Conservation (phyloP, 2,113 vertebrate genomes). For the Cyanoderma ruficeps region DNA sequence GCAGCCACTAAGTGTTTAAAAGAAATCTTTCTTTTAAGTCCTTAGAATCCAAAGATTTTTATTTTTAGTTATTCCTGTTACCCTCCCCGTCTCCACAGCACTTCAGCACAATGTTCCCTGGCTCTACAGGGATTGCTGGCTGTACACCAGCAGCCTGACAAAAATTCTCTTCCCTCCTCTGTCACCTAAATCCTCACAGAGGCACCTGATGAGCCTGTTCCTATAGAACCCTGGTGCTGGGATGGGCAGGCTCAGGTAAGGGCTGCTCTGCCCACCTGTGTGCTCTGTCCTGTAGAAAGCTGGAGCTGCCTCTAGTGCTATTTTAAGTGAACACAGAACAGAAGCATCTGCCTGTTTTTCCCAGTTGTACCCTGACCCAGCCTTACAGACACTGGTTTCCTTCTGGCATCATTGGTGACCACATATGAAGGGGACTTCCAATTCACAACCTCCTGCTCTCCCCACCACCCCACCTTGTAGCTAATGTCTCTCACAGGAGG, state of each 20-base stretch:
- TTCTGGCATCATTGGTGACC: background rate
- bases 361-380: background rate
- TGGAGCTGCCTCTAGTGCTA: background rate
- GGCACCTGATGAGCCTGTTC: fast-evolving
- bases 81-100: background rate
- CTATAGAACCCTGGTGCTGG: fast-evolving
- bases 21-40: conserved; percentile 1
- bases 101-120: background rate
- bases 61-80: background rate
- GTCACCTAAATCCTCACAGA: background rate
- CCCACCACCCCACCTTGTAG: background rate
- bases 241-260: background rate
- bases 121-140: background rate
- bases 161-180: background rate
- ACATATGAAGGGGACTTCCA: background rate
- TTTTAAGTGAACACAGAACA: background rate
- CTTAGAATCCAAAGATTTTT: background rate
- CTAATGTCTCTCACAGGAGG: too few relatives aligned
- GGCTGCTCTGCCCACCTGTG: background rate
- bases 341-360: background rate
- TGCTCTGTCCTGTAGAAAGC: background rate
- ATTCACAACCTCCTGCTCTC: background rate
- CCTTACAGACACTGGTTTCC: background rate
- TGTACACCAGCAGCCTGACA: background rate
- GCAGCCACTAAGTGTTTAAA: conserved; percentile 17